These are phyloP conservation scores for Galeruca laticollis DNA, from an alignment of 2,888 invertebrate species.

Conservation along the genomic window DNA sequence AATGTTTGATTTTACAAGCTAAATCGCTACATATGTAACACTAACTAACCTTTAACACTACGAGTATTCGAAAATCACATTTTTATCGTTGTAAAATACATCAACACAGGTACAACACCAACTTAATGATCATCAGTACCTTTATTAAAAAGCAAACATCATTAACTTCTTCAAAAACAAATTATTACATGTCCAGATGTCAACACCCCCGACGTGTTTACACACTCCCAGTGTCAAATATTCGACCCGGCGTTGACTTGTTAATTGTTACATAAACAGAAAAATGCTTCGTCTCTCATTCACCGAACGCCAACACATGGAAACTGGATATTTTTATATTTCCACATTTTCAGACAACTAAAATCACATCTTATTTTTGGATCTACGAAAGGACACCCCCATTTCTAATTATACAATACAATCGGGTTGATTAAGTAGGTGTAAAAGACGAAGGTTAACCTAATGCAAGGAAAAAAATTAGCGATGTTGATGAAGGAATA, in stretches of 20 bases:
- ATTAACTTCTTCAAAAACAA: slow-evolving; percentile 24
- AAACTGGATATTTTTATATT: slow-evolving; percentile 13
- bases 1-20: no score
- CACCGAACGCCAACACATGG: slow-evolving; percentile 45
- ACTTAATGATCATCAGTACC: slow-evolving; percentile 10
- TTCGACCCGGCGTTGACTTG: slow-evolving; percentile 56
- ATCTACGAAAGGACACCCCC: no score
- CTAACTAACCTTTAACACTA: no score
- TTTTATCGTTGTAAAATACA: no score
- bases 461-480: no score
- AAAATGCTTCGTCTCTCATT: slow-evolving; percentile 53
- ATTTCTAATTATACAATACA: no score
- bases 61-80: no score
- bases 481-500: no score
- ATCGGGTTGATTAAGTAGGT: no score
- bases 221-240: slow-evolving; percentile 49
- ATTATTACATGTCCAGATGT: slow-evolving; percentile 38
- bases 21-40: no score
- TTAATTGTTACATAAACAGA: slow-evolving; percentile 56
- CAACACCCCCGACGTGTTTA: slow-evolving; percentile 46
- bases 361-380: no score
- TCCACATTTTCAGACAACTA: not conserved
- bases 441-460: no score
- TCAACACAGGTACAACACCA: not conserved
- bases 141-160: slow-evolving; percentile 25